phyloP scores from a whole-genome alignment of 1,140 invertebrate genomes.

The Eupeodes corollae region DNA sequence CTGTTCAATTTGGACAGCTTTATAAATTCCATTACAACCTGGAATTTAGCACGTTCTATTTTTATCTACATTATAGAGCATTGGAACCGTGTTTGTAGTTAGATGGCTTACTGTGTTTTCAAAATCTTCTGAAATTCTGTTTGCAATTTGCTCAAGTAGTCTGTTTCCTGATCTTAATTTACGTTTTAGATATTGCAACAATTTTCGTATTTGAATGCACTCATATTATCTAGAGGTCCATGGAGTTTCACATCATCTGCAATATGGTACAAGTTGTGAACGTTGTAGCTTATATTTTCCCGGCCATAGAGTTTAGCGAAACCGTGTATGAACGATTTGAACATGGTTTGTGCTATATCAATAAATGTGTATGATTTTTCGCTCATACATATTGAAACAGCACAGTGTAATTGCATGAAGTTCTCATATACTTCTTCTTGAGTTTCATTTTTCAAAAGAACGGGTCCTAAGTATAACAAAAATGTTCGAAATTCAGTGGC shows the following conservation, averaged over 20 bases:
- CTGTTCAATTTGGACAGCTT: background rate
- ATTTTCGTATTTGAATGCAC: slow-evolving; percentile 40
- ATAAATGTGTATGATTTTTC: slow-evolving; percentile 5
- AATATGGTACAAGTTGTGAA: slow-evolving; percentile 31
- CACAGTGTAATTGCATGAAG: slow-evolving; percentile 34
- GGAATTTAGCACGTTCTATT: background rate
- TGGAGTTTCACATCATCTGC: slow-evolving; percentile 31
- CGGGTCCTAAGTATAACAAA: slow-evolving; percentile 37
- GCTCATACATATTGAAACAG: slow-evolving; percentile 23
- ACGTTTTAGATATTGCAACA: slow-evolving; percentile 34
- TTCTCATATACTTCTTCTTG: slow-evolving; percentile 28
- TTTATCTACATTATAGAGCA: background rate
- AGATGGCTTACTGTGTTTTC: background rate
- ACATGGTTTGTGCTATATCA: slow-evolving; percentile 9
- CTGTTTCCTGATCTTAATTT: slow-evolving; percentile 16
- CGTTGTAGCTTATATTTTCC: slow-evolving; percentile 20
- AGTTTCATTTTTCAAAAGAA: slow-evolving; percentile 28
- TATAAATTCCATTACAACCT: background rate
- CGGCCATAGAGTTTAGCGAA: slow-evolving; percentile 17
- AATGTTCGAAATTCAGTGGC: slow-evolving; percentile 40
- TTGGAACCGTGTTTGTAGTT: background rate
- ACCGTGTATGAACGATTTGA: slow-evolving; percentile 14
- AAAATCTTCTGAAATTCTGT: slow-evolving; percentile 6
- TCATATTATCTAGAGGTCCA: slow-evolving; percentile 34
- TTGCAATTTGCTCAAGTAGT: slow-evolving; percentile 17